Conservation (phyloP, 1,140 invertebrate species). For the Trigoniulus corallinus region DNA sequence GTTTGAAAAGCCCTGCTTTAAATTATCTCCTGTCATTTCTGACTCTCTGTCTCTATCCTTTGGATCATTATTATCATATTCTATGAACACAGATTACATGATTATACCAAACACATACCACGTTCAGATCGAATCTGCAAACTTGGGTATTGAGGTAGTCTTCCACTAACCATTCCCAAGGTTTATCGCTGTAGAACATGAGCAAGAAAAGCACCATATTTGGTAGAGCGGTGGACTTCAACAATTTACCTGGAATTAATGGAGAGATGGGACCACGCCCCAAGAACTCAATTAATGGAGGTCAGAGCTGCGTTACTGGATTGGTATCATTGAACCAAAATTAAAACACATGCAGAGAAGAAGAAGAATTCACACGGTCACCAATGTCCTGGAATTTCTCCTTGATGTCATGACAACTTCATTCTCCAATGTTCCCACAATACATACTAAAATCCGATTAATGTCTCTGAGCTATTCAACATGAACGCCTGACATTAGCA, state of each 20-base stretch:
- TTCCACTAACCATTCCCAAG: constrained; percentile 36
- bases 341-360: not conserved
- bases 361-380: not conserved
- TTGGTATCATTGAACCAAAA: not conserved
- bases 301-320: not conserved
- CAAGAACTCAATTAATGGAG: not conserved
- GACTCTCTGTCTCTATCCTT: too few relatives aligned
- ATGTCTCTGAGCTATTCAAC: too few relatives aligned
- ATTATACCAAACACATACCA: constrained; percentile 25
- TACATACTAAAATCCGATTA: too few relatives aligned
- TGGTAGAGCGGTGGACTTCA: constrained; percentile 29
- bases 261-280: not conserved
- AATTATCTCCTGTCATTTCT: too few relatives aligned
- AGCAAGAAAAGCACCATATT: constrained; percentile 31
- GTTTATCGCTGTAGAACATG: constrained; percentile 33
- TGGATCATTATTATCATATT: too few relatives aligned
- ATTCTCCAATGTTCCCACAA: not conserved
- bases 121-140: constrained; percentile 30
- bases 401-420: not conserved
- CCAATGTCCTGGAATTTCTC: not conserved
- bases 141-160: constrained; percentile 30
- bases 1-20: too few relatives aligned
- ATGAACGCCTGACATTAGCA: too few relatives aligned
- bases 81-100: too few relatives aligned
- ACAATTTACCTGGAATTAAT: constrained; percentile 30